Evolutionary conservation across 2,888 invertebrate species (phyloP).

Genomic region (Polyploca ridens): DNA sequence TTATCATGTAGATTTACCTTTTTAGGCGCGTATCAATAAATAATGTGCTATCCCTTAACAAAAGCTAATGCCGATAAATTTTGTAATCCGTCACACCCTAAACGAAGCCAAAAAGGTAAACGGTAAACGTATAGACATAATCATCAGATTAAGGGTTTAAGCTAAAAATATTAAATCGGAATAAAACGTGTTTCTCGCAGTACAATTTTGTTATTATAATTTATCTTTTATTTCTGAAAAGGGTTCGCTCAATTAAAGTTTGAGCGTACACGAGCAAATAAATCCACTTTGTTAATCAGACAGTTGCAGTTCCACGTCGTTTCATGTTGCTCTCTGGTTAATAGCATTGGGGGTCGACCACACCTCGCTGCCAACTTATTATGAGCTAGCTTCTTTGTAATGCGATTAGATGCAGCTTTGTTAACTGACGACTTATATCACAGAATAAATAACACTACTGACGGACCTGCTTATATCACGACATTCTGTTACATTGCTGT

Average conservation of each 20-base stretch:
- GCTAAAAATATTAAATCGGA: no score
- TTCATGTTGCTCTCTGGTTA: conserved; percentile 19
- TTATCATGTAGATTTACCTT: not conserved
- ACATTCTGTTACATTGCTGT: no score
- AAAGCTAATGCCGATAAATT: no score
- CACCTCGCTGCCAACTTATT: conserved; percentile 20
- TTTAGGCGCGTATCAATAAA: not conserved
- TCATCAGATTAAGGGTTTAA: no score
- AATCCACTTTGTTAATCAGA: conserved; percentile 30
- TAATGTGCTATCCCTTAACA: no score
- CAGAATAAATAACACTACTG: no score
- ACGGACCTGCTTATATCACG: no score
- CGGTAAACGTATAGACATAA: no score
- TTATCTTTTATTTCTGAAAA: conserved; percentile 35
- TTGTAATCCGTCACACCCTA: no score
- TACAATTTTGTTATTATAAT: conserved; percentile 13
- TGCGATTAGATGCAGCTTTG: conserved; percentile 20
- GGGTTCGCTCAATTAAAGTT: conserved; percentile 13
- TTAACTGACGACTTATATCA: not conserved
- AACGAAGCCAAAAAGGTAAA: no score
- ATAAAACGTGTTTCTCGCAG: no score
- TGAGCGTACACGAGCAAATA: conserved; percentile 18
- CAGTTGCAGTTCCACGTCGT: not conserved
- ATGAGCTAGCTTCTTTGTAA: conserved; percentile 25
- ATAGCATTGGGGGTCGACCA: conserved; percentile 23